A percentile compares a stretch with the other conserved stretches of the same genome.
Evolutionary conservation across 2,113 vertebrate genomes (phyloP).

Genomic region (Thunnus maccoyii): DNA sequence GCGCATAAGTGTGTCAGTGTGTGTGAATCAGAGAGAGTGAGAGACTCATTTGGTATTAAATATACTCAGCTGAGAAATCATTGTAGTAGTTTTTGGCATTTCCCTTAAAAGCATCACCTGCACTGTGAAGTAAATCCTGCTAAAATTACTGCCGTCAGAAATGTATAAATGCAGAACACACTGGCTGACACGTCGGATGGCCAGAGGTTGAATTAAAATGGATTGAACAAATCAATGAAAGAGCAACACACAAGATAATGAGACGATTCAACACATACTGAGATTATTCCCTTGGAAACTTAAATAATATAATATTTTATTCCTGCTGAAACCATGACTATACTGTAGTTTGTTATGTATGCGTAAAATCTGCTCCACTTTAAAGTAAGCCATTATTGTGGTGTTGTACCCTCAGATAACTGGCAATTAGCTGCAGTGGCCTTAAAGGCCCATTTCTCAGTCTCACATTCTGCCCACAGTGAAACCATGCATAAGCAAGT

Average conservation of each 20-base stretch:
- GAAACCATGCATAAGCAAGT: constrained; percentile 31
- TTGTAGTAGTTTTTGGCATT: constrained; percentile 26
- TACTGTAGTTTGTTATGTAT: constrained; percentile 8
- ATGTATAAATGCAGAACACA: neutral
- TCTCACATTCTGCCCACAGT: constrained; percentile 25
- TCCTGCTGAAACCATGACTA: neutral
- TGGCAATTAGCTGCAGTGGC: constrained; percentile 28
- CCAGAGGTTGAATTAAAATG: constrained; percentile 32
- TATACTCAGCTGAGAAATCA: constrained; percentile 26
- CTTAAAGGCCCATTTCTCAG: constrained; percentile 9
- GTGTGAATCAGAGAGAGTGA: constrained; percentile 8
- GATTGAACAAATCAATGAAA: constrained; percentile 7
- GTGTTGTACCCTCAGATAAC: constrained; percentile 28
- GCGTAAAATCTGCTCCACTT: constrained; percentile 13
- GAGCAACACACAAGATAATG: constrained; percentile 10
- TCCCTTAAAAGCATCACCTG: constrained; percentile 19
- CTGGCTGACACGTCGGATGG: neutral
- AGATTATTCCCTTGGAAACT: constrained; percentile 15
- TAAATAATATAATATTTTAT: neutral
- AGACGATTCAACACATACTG: constrained; percentile 17
- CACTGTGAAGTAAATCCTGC: constrained; percentile 30
- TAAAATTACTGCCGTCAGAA: constrained; percentile 2
- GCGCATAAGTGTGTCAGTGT: neutral
- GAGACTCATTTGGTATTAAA: constrained; percentile 29
- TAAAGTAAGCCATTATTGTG: constrained; percentile 35